Percentiles rank a stretch among this genome's conserved stretches.
phyloP scores from a whole-genome alignment of 2,797 vertebrate genomes.

The Pseudomugil gertrudae region DNA sequence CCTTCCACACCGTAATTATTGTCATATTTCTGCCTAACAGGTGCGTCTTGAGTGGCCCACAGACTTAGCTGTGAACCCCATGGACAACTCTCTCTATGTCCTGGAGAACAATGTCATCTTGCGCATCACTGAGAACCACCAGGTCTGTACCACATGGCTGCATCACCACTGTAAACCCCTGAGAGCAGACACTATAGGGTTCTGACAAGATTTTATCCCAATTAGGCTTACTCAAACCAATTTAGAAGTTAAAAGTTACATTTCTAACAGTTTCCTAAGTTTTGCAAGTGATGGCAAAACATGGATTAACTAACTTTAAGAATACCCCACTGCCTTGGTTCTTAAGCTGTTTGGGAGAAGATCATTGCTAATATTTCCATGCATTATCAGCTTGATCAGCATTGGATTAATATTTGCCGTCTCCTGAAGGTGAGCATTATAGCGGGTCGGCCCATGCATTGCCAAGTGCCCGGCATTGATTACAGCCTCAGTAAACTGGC shows the following conservation, averaged over 20 bases:
- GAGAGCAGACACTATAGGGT: conserved; percentile 26
- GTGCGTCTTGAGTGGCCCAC: conserved; percentile 99
- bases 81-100: conserved; percentile 99
- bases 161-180: conserved; percentile 35
- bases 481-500: conserved; percentile 98
- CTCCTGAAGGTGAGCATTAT: conserved; percentile 91
- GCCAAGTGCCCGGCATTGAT: conserved; percentile 98
- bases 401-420: background rate
- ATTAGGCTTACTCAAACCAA: conserved; percentile 64
- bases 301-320: conserved; percentile 52
- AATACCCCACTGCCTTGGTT: conserved; percentile 38
- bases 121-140: conserved; percentile 98
- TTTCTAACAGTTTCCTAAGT: conserved; percentile 44
- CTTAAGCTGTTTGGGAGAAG: conserved; percentile 3
- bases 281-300: conserved; percentile 32
- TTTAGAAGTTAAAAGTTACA: conserved; percentile 58
- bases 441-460: conserved; percentile 98
- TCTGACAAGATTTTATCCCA: conserved; percentile 66
- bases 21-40: conserved; percentile 71
- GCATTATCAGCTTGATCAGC: background rate
- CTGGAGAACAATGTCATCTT: conserved; percentile 99
- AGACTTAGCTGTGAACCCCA: conserved; percentile 97
- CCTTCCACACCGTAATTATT: conserved; percentile 19
- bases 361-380: background rate
- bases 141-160: conserved; percentile 75